phyloP scores from a whole-genome alignment of 1,140 invertebrate genomes.

The Ladona fulva region DNA sequence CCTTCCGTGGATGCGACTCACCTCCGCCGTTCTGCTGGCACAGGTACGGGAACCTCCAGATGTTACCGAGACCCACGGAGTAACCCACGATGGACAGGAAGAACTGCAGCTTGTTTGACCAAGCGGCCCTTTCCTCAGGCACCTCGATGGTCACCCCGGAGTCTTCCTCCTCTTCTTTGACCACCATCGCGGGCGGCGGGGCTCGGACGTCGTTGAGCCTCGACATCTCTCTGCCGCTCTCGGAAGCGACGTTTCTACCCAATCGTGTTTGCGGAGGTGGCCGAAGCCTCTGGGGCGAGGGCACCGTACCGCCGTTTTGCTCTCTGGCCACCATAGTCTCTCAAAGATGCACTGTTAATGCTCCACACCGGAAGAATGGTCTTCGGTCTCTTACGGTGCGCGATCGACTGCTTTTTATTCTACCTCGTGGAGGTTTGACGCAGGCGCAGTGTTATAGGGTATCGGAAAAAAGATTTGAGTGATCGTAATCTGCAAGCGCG shows the following conservation, averaged over 20 bases:
- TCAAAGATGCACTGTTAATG: too few species aligned
- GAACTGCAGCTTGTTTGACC: conserved; percentile 81
- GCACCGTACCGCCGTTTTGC: not conserved
- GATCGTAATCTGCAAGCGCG: too few species aligned
- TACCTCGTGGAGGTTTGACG: too few species aligned
- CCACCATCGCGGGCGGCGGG: not conserved
- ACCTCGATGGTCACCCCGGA: conserved; percentile 26
- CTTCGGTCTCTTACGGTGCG: too few species aligned
- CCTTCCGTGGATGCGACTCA: conserved; percentile 43
- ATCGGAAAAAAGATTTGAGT: too few species aligned
- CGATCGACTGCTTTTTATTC: too few species aligned
- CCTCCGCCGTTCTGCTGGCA: conserved; percentile 93
- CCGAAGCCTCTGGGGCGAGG: not conserved
- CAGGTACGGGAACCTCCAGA: conserved; percentile 91
- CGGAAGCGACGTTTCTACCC: not conserved
- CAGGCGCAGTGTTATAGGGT: too few species aligned
- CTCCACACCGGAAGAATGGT: too few species aligned
- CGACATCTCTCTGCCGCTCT: not conserved
- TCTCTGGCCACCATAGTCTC: not conserved
- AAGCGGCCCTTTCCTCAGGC: conserved; percentile 53
- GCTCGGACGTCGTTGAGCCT: not conserved
- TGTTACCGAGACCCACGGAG: conserved; percentile 84
- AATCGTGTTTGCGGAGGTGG: not conserved
- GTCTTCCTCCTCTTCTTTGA: not conserved
- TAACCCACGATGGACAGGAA: conserved; percentile 85